phyloP scores from a whole-genome alignment of 64 coral and sea anemone genomes.

The Astreopora myriophthalma region DNA sequence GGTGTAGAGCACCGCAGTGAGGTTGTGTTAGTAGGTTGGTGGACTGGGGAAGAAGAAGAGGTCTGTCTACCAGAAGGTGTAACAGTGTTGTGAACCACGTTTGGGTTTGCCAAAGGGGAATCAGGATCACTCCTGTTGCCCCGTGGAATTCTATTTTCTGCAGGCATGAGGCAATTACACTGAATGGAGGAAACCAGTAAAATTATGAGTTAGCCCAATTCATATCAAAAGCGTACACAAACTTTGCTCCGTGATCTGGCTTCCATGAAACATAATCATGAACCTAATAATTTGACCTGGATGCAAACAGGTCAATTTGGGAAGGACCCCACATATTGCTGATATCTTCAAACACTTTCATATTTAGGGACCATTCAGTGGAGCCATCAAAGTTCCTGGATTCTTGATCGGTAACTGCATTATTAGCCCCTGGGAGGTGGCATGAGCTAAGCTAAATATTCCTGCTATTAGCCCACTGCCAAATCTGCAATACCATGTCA shows the following conservation, averaged over 20 bases:
- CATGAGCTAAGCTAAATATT: conserved; percentile 25
- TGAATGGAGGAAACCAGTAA: no score
- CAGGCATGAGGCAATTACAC: no score
- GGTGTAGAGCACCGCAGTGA: no score
- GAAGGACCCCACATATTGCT: background rate
- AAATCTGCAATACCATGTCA: background rate
- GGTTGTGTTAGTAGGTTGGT: no score
- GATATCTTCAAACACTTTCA: background rate
- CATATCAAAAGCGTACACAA: background rate
- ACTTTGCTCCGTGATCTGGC: background rate
- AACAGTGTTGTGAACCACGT: no score
- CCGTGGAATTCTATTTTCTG: no score
- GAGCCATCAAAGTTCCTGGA: background rate
- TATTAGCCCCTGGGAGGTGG: background rate
- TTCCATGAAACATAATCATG: background rate
- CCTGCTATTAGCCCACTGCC: background rate
- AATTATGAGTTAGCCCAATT: background rate
- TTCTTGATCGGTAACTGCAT: background rate
- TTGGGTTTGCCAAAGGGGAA: no score
- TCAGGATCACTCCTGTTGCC: no score
- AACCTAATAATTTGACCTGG: background rate
- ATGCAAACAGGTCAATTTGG: background rate
- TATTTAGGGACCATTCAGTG: background rate
- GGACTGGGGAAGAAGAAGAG: no score
- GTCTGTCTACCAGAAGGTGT: no score